Percentiles rank a stretch among this genome's conserved stretches.
phyloP scores from a whole-genome alignment of 53 echinoderm and acorn worm genomes.

The Antedon mediterranea region DNA sequence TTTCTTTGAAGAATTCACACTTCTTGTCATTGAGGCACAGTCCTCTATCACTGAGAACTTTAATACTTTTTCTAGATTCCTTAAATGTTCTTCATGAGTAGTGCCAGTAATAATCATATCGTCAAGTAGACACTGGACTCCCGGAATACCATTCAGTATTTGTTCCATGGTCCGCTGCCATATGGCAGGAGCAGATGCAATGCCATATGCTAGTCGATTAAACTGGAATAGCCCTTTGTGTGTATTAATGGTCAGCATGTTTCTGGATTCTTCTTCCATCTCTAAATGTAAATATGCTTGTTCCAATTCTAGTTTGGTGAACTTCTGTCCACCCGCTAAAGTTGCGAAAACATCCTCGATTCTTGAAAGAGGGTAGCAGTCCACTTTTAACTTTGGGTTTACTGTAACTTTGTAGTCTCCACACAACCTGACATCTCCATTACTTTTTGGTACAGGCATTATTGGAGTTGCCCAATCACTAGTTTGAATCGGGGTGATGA shows the following conservation, averaged over 20 bases:
- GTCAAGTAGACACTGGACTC: constrained; percentile 11
- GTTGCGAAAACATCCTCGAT: background rate
- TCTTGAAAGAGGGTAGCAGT: too few relatives aligned
- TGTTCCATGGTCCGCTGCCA: constrained; percentile 57
- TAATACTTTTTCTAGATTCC: constrained; percentile 1
- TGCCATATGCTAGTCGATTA: constrained; percentile 37
- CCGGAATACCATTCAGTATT: constrained; percentile 25
- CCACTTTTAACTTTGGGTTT: background rate
- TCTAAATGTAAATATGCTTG: background rate
- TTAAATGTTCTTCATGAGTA: background rate
- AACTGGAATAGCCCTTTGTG: constrained; percentile 37
- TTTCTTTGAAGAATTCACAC: constrained; percentile 7
- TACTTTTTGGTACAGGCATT: too few relatives aligned
- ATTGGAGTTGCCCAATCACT: too few relatives aligned
- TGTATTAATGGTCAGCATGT: constrained; percentile 31
- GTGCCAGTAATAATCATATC: background rate
- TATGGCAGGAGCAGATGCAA: constrained; percentile 54
- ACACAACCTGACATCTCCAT: background rate
- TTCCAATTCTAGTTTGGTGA: background rate
- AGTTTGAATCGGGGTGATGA: too few relatives aligned
- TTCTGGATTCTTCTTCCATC: background rate
- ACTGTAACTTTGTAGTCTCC: constrained; percentile 15
- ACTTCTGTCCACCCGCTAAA: background rate
- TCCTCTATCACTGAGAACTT: background rate
- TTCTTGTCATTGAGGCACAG: constrained; percentile 3